These are phyloP conservation scores for Triplophysa bombifrons DNA, from an alignment of 2,797 vertebrate species.

Conservation along the genomic window DNA sequence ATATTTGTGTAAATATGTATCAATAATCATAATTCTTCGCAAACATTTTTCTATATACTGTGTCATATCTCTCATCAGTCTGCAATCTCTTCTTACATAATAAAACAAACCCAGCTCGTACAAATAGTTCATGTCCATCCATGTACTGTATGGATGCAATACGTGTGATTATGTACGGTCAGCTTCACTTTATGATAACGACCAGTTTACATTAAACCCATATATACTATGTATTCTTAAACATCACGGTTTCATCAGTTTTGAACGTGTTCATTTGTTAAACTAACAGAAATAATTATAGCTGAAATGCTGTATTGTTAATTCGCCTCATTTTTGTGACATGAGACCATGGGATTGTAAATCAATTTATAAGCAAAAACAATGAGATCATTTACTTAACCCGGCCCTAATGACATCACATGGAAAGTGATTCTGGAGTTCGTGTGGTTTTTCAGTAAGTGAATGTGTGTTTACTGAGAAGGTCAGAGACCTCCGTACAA, in stretches of 20 bases:
- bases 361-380: neutral
- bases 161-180: neutral
- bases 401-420: neutral
- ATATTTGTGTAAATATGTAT: neutral
- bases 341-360: neutral
- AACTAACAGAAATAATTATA: too few relatives aligned
- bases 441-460: constrained; percentile 10
- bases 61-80: neutral
- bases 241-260: too few relatives aligned
- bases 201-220: neutral
- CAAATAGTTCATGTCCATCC: neutral
- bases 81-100: neutral
- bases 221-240: too few relatives aligned
- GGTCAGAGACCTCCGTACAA: constrained; percentile 33
- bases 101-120: neutral
- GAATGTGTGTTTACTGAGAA: constrained; percentile 44
- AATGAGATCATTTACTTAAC: neutral
- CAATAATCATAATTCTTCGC: neutral
- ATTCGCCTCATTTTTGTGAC: too few relatives aligned
- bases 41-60: neutral
- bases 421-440: constrained; percentile 1
- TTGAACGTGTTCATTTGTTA: too few relatives aligned
- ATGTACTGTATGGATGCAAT: neutral
- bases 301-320: neutral
- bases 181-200: neutral